A percentile compares a stretch with the other conserved stretches of the same genome.
These are phyloP conservation scores for Trachelus iudaicus DNA, from an alignment of 2,888 invertebrate genomes.

Conservation along the genomic window DNA sequence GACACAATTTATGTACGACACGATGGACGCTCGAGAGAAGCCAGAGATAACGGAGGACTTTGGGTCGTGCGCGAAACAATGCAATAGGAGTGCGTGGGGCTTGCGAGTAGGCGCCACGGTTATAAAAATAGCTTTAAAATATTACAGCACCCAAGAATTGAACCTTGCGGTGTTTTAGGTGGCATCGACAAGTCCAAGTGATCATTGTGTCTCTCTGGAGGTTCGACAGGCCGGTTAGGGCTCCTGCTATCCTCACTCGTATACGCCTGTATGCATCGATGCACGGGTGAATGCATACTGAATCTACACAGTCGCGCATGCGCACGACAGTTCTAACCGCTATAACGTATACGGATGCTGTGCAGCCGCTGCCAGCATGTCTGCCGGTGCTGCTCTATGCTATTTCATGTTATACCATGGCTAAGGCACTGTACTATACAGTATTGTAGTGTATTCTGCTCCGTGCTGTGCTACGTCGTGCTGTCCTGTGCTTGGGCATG, in stretches of 20 bases:
- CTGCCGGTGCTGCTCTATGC: conserved; percentile 28
- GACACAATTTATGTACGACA: too few species aligned
- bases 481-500: neutral
- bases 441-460: too few species aligned
- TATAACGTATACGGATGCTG: conserved; percentile 27
- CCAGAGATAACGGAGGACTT: neutral
- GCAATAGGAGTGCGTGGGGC: conserved; percentile 35
- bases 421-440: too few species aligned
- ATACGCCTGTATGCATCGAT: neutral
- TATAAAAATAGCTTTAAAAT: conserved; percentile 49
- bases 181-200: too few species aligned
- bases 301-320: neutral
- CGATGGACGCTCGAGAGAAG: neutral
- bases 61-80: conserved; percentile 12
- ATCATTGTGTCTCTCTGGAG: too few species aligned
- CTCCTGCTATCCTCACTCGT: neutral
- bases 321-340: neutral
- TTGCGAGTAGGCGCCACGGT: conserved; percentile 25
- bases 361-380: conserved; percentile 43
- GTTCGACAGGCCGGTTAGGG: neutral
- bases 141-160: conserved; percentile 49
- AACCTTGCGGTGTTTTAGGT: neutral
- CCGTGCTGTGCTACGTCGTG: neutral
- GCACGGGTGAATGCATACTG: neutral
- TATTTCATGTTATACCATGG: too few species aligned